phyloP scores from a whole-genome alignment of 2,888 invertebrate species.

The Aphidius colemani region DNA sequence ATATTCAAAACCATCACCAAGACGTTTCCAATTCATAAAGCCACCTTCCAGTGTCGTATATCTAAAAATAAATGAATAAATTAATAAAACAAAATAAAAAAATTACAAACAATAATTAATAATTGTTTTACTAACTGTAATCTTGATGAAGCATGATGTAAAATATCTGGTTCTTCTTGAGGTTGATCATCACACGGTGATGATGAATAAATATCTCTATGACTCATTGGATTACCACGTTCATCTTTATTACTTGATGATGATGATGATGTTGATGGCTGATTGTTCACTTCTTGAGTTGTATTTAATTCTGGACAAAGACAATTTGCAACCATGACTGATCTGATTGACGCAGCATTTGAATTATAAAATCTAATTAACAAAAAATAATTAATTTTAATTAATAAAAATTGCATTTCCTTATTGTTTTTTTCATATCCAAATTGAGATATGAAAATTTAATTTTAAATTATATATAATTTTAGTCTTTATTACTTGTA shows the following conservation, averaged over 20 bases:
- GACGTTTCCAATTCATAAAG: slow-evolving; percentile 57
- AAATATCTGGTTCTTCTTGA: slow-evolving; percentile 47
- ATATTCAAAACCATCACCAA: slow-evolving; percentile 61
- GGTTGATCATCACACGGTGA: slow-evolving; percentile 36
- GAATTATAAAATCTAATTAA: slow-evolving; percentile 72
- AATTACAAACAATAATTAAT: too few relatives aligned
- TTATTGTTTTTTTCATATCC: slow-evolving; percentile 5
- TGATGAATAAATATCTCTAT: slow-evolving; percentile 59
- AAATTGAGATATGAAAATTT: slow-evolving; percentile 1
- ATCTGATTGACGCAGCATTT: slow-evolving; percentile 79
- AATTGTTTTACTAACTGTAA: slow-evolving; percentile 29
- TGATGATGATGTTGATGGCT: slow-evolving; percentile 45
- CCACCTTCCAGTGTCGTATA: slow-evolving; percentile 56
- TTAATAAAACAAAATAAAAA: background rate
- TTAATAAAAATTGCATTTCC: background rate
- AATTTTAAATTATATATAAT: slow-evolving; percentile 3
- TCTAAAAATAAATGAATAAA: slow-evolving; percentile 30
- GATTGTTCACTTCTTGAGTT: slow-evolving; percentile 45
- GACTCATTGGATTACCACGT: slow-evolving; percentile 64
- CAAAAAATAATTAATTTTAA: slow-evolving; percentile 6
- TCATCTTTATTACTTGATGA: slow-evolving; percentile 48
- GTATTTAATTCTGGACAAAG: slow-evolving; percentile 57
- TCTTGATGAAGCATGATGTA: slow-evolving; percentile 55
- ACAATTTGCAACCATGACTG: slow-evolving; percentile 78
- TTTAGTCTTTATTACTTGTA: slow-evolving; percentile 56